These are phyloP conservation scores for Trissolcus brochymenae DNA, from an alignment of 2,888 invertebrate genomes.

Conservation along the genomic window DNA sequence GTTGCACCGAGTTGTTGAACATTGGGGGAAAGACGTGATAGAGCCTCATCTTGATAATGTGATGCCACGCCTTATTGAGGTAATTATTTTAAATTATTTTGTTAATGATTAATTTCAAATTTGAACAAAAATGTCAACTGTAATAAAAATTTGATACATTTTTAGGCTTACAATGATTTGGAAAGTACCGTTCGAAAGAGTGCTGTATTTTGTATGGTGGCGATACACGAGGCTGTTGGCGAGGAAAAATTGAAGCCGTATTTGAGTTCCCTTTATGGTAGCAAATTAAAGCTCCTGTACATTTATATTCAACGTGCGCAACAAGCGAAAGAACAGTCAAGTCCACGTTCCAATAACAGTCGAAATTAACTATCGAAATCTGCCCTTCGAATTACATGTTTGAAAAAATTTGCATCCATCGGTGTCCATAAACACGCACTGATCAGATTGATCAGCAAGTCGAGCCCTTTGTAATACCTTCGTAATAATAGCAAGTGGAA, in stretches of 20 bases:
- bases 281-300: constrained; percentile 91
- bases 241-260: constrained; percentile 90
- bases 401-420: constrained; percentile 71
- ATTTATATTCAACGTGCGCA: constrained; percentile 85
- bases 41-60: constrained; percentile 87
- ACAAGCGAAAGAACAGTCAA: constrained; percentile 76
- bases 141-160: constrained; percentile 46
- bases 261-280: constrained; percentile 88
- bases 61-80: constrained; percentile 93
- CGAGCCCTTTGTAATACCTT: constrained; percentile 62
- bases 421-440: constrained; percentile 70
- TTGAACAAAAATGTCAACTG: background rate
- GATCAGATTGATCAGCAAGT: constrained; percentile 71
- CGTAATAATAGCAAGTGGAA: constrained; percentile 11
- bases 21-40: constrained; percentile 83
- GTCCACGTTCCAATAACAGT: constrained; percentile 73
- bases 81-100: constrained; percentile 69
- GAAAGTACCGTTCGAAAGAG: constrained; percentile 97
- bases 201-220: constrained; percentile 98
- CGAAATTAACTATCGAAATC: constrained; percentile 72
- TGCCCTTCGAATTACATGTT: constrained; percentile 71
- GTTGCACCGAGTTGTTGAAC: constrained; percentile 89
- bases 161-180: constrained; percentile 91
- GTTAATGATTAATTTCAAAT: background rate
- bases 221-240: constrained; percentile 92